Conservation (phyloP, 1,140 invertebrate genomes). For the Callitettix versicolor region DNA sequence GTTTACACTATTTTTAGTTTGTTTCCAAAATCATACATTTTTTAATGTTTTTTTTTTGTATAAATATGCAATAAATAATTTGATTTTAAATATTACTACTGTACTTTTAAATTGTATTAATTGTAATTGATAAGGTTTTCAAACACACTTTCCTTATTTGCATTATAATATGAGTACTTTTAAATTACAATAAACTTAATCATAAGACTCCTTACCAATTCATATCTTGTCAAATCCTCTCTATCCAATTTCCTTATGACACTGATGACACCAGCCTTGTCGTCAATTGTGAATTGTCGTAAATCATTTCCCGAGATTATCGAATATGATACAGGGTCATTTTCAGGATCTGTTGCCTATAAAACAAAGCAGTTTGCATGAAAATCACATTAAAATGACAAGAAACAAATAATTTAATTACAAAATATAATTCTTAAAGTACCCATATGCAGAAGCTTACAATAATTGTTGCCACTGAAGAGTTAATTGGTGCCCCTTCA, state of each 20-base stretch:
- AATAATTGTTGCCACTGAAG: constrained; percentile 58
- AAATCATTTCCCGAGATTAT: constrained; percentile 78
- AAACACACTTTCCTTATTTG: too few relatives aligned
- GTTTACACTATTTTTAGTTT: too few relatives aligned
- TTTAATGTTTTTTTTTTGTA: too few relatives aligned
- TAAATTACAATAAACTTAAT: too few relatives aligned
- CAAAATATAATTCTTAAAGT: constrained; percentile 2
- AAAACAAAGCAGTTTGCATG: constrained; percentile 26
- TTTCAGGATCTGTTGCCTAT: constrained; percentile 82
- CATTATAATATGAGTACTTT: too few relatives aligned
- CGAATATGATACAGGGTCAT: constrained; percentile 72
- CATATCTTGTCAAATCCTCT: constrained; percentile 75
- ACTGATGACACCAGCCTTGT: constrained; percentile 68
- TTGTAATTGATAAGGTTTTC: too few relatives aligned
- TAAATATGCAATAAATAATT: too few relatives aligned
- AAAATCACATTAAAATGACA: too few relatives aligned
- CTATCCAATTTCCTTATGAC: constrained; percentile 74
- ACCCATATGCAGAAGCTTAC: neutral
- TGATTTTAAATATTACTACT: too few relatives aligned
- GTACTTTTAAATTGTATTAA: too few relatives aligned
- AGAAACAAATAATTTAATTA: too few relatives aligned
- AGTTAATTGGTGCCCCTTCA: constrained; percentile 75
- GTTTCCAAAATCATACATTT: too few relatives aligned
- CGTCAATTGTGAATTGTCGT: constrained; percentile 71
- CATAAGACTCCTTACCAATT: constrained; percentile 64